A percentile compares a stretch with the other conserved stretches of the same genome.
phyloP scores from a whole-genome alignment of 2,888 invertebrate species.

The Diplazon laetatorius region DNA sequence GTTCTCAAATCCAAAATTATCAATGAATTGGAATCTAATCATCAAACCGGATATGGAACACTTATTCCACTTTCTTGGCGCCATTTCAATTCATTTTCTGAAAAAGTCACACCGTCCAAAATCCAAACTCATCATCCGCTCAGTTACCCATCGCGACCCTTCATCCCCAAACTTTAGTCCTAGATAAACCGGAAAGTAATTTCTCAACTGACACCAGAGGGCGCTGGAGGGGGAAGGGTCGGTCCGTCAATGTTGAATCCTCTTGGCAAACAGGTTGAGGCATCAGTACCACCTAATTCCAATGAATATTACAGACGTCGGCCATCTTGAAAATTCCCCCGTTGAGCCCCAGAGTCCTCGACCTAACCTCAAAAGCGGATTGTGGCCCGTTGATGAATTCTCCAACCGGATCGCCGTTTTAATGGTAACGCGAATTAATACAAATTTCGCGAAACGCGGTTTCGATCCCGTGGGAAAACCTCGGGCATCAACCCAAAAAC shows the following conservation, averaged over 20 bases:
- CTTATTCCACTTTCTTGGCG: neutral
- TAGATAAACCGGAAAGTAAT: conserved; percentile 22
- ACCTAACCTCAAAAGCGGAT: neutral
- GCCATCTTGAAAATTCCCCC: neutral
- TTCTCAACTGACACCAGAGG: conserved; percentile 70
- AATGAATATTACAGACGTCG: conserved; percentile 58
- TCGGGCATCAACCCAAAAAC: conserved; percentile 37
- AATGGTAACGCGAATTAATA: conserved; percentile 57
- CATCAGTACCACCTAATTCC: conserved; percentile 70
- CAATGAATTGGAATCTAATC: too few species aligned
- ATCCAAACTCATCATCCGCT: conserved; percentile 18
- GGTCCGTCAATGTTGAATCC: conserved; percentile 78
- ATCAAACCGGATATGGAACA: too few species aligned
- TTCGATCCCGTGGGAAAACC: conserved; percentile 63
- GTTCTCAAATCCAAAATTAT: too few species aligned
- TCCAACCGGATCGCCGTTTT: conserved; percentile 12
- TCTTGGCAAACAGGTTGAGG: conserved; percentile 69
- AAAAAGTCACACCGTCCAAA: neutral
- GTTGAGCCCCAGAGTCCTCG: neutral
- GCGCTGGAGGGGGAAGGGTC: too few species aligned
- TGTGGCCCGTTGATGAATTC: neutral
- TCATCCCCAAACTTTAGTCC: neutral
- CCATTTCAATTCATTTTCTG: neutral
- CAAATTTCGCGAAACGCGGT: conserved; percentile 53
- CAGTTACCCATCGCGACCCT: neutral